Conservation (phyloP, 1,140 invertebrate genomes). For the Zaprionus kolodkinae region DNA sequence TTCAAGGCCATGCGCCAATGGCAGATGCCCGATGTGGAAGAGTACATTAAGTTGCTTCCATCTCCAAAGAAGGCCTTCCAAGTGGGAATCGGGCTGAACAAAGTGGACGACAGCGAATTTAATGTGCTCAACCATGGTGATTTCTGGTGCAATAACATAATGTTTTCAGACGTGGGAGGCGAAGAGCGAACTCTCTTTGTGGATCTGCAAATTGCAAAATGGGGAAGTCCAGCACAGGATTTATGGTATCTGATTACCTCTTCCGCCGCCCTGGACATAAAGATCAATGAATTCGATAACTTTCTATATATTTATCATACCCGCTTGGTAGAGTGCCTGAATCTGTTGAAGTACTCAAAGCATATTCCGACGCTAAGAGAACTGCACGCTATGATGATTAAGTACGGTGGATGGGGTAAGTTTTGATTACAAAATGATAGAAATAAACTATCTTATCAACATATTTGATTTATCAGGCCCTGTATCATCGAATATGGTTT, state of each 20-base stretch:
- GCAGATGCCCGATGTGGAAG: conserved; percentile 55
- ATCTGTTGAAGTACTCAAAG: conserved; percentile 54
- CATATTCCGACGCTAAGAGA: conserved; percentile 47
- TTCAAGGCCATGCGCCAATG: conserved; percentile 55
- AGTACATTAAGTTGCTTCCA: conserved; percentile 35
- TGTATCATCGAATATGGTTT: conserved; percentile 33
- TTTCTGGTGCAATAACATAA: conserved; percentile 84
- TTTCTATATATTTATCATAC: conserved; percentile 70
- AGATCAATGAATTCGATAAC: conserved; percentile 64
- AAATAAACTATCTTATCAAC: neutral
- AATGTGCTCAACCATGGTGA: conserved; percentile 88
- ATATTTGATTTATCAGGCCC: conserved; percentile 24
- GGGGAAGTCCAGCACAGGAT: conserved; percentile 69
- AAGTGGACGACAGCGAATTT: conserved; percentile 84
- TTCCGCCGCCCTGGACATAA: conserved; percentile 61
- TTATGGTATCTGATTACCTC: conserved; percentile 69
- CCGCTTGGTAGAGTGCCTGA: conserved; percentile 64
- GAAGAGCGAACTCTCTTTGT: conserved; percentile 68
- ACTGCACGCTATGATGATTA: conserved; percentile 57
- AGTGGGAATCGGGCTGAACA: conserved; percentile 26
- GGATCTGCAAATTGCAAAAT: conserved; percentile 64
- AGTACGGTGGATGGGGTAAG: conserved; percentile 64
- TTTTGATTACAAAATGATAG: neutral
- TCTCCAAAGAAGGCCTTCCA: conserved; percentile 31
- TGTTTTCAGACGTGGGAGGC: conserved; percentile 67